Conservation (phyloP, 2,113 vertebrate genomes). For the Aplodontia rufa region DNA sequence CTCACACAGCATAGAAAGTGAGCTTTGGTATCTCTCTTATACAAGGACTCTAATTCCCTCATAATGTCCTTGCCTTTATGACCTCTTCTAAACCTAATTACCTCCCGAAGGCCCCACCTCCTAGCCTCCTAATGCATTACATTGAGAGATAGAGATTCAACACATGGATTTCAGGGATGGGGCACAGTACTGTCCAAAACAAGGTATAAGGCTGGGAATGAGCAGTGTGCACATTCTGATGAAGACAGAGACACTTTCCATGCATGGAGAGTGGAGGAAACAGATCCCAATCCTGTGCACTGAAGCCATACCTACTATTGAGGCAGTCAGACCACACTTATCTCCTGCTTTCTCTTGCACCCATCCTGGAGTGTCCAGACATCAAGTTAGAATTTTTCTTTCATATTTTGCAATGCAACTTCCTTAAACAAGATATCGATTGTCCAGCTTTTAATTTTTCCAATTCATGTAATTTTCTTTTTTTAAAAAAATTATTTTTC, state of each 20-base stretch:
- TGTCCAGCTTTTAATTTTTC: not conserved
- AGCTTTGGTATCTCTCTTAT: too few relatives aligned
- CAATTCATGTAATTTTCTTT: too few relatives aligned
- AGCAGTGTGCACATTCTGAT: too few relatives aligned
- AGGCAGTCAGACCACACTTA: not conserved
- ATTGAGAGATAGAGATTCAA: not conserved
- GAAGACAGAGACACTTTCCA: not conserved
- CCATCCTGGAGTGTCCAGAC: not conserved
- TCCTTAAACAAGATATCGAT: not conserved
- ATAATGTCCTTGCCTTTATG: too few relatives aligned
- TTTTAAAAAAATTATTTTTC: too few relatives aligned
- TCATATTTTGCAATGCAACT: not conserved
- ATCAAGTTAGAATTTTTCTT: not conserved
- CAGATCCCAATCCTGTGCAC: not conserved
- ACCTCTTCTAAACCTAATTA: not conserved
- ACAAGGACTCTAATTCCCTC: not conserved
- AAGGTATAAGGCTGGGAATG: not conserved
- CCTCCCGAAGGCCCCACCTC: not conserved
- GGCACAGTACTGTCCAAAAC: not conserved
- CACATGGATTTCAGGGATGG: too few relatives aligned
- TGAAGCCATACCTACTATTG: not conserved
- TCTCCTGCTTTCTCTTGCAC: not conserved
- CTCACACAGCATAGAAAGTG: not conserved
- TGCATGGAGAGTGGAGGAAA: not conserved
- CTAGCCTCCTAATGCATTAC: not conserved